Conservation (phyloP, 2,888 invertebrate genomes). For the Proisotoma minuta region DNA sequence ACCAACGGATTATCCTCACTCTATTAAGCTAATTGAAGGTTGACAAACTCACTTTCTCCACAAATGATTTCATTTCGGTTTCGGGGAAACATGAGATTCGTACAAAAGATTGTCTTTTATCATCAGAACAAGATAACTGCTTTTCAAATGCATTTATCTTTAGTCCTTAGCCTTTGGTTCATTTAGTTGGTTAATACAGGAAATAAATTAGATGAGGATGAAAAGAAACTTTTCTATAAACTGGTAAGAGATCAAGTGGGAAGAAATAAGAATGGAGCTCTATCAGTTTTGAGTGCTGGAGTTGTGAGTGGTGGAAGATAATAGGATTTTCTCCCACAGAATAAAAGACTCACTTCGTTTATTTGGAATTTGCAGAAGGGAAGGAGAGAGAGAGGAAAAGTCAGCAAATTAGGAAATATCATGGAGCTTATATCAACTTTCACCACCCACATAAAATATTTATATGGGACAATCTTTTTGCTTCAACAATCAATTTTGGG, state of each 20-base stretch:
- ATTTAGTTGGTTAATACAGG: too few relatives aligned
- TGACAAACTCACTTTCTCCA: not conserved
- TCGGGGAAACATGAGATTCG: too few relatives aligned
- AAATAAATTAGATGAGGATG: too few relatives aligned
- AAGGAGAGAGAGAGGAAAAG: not conserved
- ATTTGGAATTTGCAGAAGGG: not conserved
- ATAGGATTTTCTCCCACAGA: not conserved
- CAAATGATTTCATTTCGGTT: too few relatives aligned
- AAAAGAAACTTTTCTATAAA: not conserved
- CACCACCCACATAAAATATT: too few relatives aligned
- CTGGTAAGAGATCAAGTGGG: not conserved
- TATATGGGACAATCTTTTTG: too few relatives aligned
- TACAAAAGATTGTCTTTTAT: too few relatives aligned
- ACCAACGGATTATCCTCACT: not conserved
- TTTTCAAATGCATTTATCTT: too few relatives aligned
- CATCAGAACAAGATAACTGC: too few relatives aligned
- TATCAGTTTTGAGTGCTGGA: not conserved
- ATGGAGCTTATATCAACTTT: too few relatives aligned
- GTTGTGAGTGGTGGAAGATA: not conserved
- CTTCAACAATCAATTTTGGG: too few relatives aligned
- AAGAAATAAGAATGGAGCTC: not conserved
- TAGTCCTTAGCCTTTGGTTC: too few relatives aligned
- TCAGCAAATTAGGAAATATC: not conserved
- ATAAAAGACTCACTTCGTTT: not conserved
- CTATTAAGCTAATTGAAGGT: not conserved